A percentile compares a stretch with the other conserved stretches of the same genome.
Evolutionary conservation across 1,140 invertebrate genomes (phyloP).

Genomic region (Micrasema longulum): DNA sequence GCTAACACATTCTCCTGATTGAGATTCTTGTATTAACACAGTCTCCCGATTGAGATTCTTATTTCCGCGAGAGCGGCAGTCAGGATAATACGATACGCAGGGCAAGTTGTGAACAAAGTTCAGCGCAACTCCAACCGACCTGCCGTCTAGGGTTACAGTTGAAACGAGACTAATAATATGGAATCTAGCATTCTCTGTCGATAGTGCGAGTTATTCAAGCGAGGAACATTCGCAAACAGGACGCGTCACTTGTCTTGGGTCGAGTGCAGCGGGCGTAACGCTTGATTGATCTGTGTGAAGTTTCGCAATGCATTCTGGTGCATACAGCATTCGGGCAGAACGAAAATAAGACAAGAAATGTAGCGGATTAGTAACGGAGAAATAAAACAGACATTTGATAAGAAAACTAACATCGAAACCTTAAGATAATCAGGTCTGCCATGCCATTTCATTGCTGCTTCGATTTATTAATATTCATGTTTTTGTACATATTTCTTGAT

Average conservation of each 20-base stretch:
- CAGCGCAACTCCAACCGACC: conserved; percentile 1
- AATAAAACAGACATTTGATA: no score
- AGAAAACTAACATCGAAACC: no score
- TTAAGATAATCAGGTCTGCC: no score
- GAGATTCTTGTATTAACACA: no score
- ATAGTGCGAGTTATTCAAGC: conserved; percentile 3
- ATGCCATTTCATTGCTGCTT: no score
- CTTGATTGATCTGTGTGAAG: conserved; percentile 25
- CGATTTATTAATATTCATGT: no score
- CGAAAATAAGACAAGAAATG: conserved; percentile 15
- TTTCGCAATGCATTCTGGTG: conserved; percentile 23
- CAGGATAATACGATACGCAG: conserved; percentile 12
- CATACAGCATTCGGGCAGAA: conserved; percentile 7
- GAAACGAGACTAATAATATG: neutral
- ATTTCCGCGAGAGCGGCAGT: neutral
- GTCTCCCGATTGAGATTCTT: no score
- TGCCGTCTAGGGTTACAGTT: conserved; percentile 17
- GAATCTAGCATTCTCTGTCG: conserved; percentile 10
- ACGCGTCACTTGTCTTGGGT: conserved; percentile 18
- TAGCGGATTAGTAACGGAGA: neutral
- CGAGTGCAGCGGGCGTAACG: conserved; percentile 1
- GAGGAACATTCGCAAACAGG: conserved; percentile 23
- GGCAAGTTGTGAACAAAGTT: conserved; percentile 3
- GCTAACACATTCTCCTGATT: no score
- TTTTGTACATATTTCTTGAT: no score